phyloP scores from a whole-genome alignment of 2,888 invertebrate genomes.

The Ormyrus labotus region DNA sequence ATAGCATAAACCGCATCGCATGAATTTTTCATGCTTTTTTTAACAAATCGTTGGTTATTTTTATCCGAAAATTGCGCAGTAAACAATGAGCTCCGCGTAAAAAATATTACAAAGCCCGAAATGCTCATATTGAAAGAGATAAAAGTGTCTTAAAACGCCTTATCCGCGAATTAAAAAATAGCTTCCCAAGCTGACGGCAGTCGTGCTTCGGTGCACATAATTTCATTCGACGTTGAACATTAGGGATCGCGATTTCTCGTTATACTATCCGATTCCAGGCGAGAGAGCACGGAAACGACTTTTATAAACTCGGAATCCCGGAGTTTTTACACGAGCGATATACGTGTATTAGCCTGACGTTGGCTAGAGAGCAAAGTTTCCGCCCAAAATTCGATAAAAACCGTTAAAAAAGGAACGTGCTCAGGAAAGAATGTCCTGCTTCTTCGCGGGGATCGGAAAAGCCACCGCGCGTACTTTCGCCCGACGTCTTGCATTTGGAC shows the following conservation, averaged over 20 bases:
- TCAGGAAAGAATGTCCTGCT: no score
- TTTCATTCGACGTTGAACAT: conserved; percentile 18
- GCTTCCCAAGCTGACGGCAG: conserved; percentile 14
- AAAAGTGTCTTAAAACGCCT: neutral
- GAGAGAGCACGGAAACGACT: conserved; percentile 12
- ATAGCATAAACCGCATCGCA: no score
- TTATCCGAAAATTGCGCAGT: no score
- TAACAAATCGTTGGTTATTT: no score
- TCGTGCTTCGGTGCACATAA: neutral
- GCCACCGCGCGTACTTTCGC: neutral
- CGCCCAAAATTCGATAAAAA: conserved; percentile 42
- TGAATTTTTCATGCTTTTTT: no score
- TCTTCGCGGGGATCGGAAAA: no score
- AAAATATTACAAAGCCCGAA: no score
- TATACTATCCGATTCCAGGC: neutral
- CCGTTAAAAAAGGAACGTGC: conserved; percentile 13
- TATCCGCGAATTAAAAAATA: neutral
- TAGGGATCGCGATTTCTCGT: conserved; percentile 28
- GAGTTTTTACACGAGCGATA: conserved; percentile 5
- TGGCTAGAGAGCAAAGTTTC: neutral
- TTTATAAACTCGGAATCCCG: conserved; percentile 26
- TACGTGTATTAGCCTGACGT: no score
- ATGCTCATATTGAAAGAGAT: no score
- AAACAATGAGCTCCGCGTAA: no score
- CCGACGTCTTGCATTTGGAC: neutral